Conservation (phyloP, 2,113 vertebrate species). For the Thamnophis sirtalis region DNA sequence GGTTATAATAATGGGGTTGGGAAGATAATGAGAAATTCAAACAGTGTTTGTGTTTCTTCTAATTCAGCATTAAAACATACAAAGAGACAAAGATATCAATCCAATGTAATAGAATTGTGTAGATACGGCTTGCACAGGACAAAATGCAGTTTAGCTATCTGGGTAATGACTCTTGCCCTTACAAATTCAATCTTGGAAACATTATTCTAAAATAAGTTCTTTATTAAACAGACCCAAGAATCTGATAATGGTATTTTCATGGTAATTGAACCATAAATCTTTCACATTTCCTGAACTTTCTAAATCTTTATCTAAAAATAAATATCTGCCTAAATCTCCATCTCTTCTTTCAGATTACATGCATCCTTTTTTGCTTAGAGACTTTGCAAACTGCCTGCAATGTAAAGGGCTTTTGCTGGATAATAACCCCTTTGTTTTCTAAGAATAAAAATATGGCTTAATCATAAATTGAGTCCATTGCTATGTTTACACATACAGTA, state of each 20-base stretch:
- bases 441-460: not conserved
- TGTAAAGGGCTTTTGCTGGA: too few species aligned
- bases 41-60: constrained; percentile 26
- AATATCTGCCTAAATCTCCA: constrained; percentile 26
- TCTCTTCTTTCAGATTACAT: not conserved
- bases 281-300: constrained; percentile 37
- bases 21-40: constrained; percentile 36
- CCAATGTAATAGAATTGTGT: constrained; percentile 47
- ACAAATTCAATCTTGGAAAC: constrained; percentile 56
- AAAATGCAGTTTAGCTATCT: constrained; percentile 56
- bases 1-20: not conserved
- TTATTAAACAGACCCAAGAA: constrained; percentile 26
- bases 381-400: not conserved
- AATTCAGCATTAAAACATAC: constrained; percentile 30
- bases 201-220: constrained; percentile 48
- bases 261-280: constrained; percentile 27
- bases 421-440: not conserved
- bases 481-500: not conserved
- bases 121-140: constrained; percentile 44
- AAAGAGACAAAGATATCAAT: constrained; percentile 25
- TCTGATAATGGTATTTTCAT: constrained; percentile 24
- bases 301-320: constrained; percentile 47
- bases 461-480: not conserved
- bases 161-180: constrained; percentile 49
- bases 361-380: not conserved